Conservation (phyloP, 2,888 invertebrate genomes). For the Dioctria linearis region DNA sequence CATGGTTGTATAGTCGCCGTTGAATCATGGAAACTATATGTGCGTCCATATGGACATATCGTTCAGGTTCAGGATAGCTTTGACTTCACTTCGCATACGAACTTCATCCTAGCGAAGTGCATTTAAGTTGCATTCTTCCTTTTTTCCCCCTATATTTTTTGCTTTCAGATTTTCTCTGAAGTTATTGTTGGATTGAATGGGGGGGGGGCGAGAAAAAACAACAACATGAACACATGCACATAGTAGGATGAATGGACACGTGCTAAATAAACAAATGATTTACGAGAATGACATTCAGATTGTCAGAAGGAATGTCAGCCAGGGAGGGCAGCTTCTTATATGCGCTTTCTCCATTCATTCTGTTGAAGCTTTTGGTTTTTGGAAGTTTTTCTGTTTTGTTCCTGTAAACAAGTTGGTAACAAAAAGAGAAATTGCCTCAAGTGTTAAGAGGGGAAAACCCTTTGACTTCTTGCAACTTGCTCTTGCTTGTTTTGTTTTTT, state of each 20-base stretch:
- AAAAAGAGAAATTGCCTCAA: conserved; percentile 45
- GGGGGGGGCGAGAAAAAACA: too few relatives aligned
- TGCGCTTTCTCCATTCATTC: background rate
- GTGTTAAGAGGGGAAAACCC: conserved; percentile 21
- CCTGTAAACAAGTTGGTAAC: conserved; percentile 27
- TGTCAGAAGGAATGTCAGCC: conserved; percentile 51
- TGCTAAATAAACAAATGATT: conserved; percentile 58
- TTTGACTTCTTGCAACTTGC: conserved; percentile 24
- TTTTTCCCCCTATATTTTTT: conserved; percentile 9
- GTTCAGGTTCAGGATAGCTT: background rate
- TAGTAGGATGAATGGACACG: conserved; percentile 53
- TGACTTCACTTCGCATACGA: conserved; percentile 29
- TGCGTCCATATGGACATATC: too few relatives aligned
- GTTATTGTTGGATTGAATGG: conserved; percentile 49
- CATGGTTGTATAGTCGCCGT: too few relatives aligned
- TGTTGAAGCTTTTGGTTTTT: conserved; percentile 22
- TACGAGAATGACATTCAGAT: conserved; percentile 55
- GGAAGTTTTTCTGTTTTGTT: conserved; percentile 26
- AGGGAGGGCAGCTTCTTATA: conserved; percentile 30
- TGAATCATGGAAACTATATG: background rate
- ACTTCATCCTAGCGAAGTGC: conserved; percentile 37
- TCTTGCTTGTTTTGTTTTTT: background rate
- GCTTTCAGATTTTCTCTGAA: conserved; percentile 25
- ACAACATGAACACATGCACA: conserved; percentile 28
- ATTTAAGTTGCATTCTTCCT: conserved; percentile 37